Conservation (phyloP, 2,888 invertebrate genomes). For the Lasioglossum malachurum region DNA sequence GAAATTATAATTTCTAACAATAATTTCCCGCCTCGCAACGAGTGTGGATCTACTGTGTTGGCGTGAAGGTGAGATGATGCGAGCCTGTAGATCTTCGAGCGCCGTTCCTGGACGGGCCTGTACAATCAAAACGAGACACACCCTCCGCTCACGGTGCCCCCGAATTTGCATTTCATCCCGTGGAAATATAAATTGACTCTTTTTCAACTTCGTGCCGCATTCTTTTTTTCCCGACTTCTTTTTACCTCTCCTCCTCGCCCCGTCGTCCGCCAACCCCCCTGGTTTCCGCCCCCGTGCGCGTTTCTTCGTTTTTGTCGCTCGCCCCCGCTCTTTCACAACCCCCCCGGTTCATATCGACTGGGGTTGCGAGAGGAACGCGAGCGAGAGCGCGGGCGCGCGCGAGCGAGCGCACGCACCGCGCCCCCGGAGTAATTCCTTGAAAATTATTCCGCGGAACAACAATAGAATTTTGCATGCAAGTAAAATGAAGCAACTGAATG, state of each 20-base stretch:
- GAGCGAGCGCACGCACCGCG: conserved; percentile 15
- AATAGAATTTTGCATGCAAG: conserved; percentile 61
- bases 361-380: not conserved
- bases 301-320: conserved; percentile 13
- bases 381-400: not conserved
- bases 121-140: conserved; percentile 27
- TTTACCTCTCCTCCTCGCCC: not conserved
- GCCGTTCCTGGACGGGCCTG: not conserved
- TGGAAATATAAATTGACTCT: conserved; percentile 43
- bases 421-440: conserved; percentile 57
- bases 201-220: conserved; percentile 26
- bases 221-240: not conserved
- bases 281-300: not conserved
- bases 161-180: conserved; percentile 52
- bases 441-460: conserved; percentile 59
- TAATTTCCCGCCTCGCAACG: not conserved
- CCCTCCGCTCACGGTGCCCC: conserved; percentile 18
- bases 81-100: not conserved
- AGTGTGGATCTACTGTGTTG: not conserved
- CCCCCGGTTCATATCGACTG: conserved; percentile 40
- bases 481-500: conserved; percentile 61
- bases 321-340: not conserved
- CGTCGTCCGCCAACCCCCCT: not conserved
- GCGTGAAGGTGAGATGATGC: not conserved
- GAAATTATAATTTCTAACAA: not conserved